Conservation (phyloP, 2,888 invertebrate genomes). For the Lamellibrachia columna region DNA sequence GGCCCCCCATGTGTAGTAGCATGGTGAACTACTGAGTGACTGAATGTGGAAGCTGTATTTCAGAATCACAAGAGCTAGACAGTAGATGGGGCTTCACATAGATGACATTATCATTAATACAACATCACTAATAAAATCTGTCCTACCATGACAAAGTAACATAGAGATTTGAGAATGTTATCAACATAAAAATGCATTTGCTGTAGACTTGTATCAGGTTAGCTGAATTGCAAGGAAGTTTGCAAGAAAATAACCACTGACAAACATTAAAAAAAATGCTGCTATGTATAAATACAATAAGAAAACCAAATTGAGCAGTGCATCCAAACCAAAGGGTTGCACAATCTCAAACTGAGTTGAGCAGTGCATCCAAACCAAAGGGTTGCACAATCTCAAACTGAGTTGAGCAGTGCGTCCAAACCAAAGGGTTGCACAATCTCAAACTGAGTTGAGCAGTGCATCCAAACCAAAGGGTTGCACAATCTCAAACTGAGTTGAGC, state of each 20-base stretch:
- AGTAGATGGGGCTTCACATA: too few relatives aligned
- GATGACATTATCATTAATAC: not conserved
- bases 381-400: too few relatives aligned
- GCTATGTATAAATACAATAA: not conserved
- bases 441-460: not conserved
- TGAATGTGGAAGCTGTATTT: not conserved
- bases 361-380: too few relatives aligned
- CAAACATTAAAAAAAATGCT: too few relatives aligned
- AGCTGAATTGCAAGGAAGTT: not conserved
- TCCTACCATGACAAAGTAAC: not conserved
- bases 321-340: too few relatives aligned
- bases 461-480: too few relatives aligned
- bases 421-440: not conserved
- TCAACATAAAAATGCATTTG: not conserved
- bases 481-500: too few relatives aligned
- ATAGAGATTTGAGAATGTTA: not conserved
- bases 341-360: too few relatives aligned
- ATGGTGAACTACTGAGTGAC: too few relatives aligned
- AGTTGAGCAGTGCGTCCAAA: not conserved
- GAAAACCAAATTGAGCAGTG: not conserved
- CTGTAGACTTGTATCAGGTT: not conserved
- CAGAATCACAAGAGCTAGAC: not conserved
- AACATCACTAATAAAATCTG: not conserved
- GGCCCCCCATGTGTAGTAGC: too few relatives aligned
- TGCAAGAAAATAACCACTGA: too few relatives aligned